Conservation (phyloP, 2,888 invertebrate species). For the Tricholauxania praeusta region DNA sequence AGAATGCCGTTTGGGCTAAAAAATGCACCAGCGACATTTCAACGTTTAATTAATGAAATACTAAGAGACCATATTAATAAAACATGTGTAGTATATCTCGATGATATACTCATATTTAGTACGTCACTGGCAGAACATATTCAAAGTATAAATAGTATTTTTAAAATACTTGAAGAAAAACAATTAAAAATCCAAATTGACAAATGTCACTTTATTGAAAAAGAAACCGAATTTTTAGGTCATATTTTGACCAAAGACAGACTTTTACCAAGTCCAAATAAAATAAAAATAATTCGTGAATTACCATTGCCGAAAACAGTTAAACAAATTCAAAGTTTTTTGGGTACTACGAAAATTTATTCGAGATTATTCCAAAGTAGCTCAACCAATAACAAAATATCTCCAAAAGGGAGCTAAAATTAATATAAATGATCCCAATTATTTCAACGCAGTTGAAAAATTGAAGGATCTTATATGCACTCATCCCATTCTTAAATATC, state of each 20-base stretch:
- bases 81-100: conserved; percentile 24
- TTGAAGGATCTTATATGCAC: not conserved
- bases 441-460: conserved; percentile 3
- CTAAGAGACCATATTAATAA: conserved; percentile 16
- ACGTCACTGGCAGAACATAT: conserved; percentile 18
- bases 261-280: conserved; percentile 6
- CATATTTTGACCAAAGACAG: conserved; percentile 4
- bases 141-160: not conserved
- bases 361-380: conserved; percentile 4
- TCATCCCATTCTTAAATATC: conserved; percentile 14
- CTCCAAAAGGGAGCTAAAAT: conserved; percentile 13
- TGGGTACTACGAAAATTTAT: conserved; percentile 3
- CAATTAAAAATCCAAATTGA: conserved; percentile 1
- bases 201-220: conserved; percentile 1
- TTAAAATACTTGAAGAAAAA: not conserved
- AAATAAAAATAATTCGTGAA: conserved; percentile 16
- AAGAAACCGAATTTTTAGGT: not conserved
- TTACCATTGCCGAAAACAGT: not conserved
- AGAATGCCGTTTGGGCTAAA: conserved; percentile 18
- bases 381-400: conserved; percentile 10
- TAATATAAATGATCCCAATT: conserved; percentile 10
- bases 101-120: conserved; percentile 21
- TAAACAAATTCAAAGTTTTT: conserved; percentile 12
- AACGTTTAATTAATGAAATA: conserved; percentile 26
- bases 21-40: conserved; percentile 26